Evolutionary conservation across 2,797 vertebrate genomes (phyloP).

Genomic region (Gadopsis marmoratus): DNA sequence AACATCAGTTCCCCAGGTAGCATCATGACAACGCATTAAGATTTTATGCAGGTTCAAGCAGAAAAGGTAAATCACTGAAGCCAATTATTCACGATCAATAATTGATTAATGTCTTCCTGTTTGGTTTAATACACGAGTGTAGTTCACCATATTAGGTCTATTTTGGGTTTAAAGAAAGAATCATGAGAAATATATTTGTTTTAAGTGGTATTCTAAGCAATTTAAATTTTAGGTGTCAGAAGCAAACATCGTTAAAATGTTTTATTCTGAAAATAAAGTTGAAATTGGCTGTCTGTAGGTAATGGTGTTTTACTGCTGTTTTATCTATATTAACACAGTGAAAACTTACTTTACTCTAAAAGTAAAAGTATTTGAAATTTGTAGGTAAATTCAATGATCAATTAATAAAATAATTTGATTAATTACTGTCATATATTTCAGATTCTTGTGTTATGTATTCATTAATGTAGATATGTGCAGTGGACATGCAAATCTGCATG

Average conservation of each 20-base stretch:
- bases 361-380: background rate
- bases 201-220: background rate
- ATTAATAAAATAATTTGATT: background rate
- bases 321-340: background rate
- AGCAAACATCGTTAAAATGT: background rate
- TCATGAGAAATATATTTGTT: background rate
- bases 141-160: background rate
- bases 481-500: slow-evolving; percentile 15
- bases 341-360: background rate
- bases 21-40: slow-evolving; percentile 18
- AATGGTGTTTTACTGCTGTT: background rate
- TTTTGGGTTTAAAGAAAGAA: background rate
- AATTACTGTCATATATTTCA: slow-evolving; percentile 1
- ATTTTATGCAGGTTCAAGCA: slow-evolving; percentile 16
- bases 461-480: background rate
- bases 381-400: background rate
- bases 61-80: background rate
- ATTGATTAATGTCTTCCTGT: slow-evolving; percentile 13
- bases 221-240: background rate
- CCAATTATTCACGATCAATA: slow-evolving; percentile 22
- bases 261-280: background rate
- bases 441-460: background rate
- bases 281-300: background rate
- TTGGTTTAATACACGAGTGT: background rate
- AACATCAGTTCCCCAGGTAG: slow-evolving; percentile 57